Conservation (phyloP, 2,888 invertebrate genomes). For the Nineta flava region DNA sequence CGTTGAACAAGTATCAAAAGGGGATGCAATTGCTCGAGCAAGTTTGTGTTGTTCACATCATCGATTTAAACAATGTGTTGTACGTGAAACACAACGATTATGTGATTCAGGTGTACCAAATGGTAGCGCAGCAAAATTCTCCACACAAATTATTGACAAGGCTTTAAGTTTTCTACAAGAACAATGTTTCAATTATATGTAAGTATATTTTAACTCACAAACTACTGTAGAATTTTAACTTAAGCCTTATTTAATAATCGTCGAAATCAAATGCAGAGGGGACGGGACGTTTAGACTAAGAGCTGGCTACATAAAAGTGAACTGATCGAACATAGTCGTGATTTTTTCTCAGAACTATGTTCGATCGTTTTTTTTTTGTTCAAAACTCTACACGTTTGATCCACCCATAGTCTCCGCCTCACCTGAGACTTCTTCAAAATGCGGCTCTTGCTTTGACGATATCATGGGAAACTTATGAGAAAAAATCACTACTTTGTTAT, state of each 20-base stretch:
- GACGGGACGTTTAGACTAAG: no score
- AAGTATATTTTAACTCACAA: slow-evolving; percentile 17
- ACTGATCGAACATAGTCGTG: no score
- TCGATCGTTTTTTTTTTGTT: no score
- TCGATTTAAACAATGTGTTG: slow-evolving; percentile 39
- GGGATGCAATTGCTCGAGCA: slow-evolving; percentile 32
- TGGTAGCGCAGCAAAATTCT: slow-evolving; percentile 34
- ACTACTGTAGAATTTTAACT: neutral
- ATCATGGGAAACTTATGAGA: no score
- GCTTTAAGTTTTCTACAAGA: slow-evolving; percentile 40
- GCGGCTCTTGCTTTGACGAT: no score
- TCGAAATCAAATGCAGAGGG: no score
- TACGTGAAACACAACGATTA: slow-evolving; percentile 31
- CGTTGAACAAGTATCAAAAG: slow-evolving; percentile 38
- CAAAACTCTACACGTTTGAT: no score
- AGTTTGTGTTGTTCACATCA: slow-evolving; percentile 42
- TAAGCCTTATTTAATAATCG: neutral
- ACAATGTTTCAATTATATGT: slow-evolving; percentile 42
- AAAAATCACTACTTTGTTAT: no score
- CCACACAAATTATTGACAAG: slow-evolving; percentile 37
- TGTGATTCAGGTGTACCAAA: slow-evolving; percentile 32
- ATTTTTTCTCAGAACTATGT: no score
- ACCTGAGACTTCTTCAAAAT: neutral
- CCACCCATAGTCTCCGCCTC: no score
- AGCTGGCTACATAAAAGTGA: no score